phyloP scores from a whole-genome alignment of 2,888 invertebrate genomes.

The Mimachlamys varia region DNA sequence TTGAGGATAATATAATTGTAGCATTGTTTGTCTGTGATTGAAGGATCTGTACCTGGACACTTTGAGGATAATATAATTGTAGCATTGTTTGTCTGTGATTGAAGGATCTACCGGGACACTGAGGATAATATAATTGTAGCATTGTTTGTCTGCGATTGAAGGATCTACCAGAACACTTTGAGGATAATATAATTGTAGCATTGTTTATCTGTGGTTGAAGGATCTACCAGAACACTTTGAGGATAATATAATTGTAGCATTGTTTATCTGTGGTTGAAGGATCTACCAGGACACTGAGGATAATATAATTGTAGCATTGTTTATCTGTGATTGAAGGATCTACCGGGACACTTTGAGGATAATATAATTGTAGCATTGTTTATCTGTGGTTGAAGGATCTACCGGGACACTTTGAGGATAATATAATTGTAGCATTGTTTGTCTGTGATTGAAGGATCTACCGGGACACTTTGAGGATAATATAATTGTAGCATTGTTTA shows the following conservation, averaged over 20 bases:
- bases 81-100: slow-evolving; percentile 40
- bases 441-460: slow-evolving; percentile 86
- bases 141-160: slow-evolving; percentile 70
- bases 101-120: slow-evolving; percentile 96
- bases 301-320: no score
- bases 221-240: slow-evolving; percentile 99
- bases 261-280: slow-evolving; percentile 83
- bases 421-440: no score
- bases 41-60: slow-evolving; percentile 97
- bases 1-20: slow-evolving; percentile 99
- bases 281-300: slow-evolving; percentile 99
- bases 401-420: slow-evolving; percentile 99
- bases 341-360: slow-evolving; percentile 99
- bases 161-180: slow-evolving; percentile 99
- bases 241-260: no score
- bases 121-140: slow-evolving; percentile 99
- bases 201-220: slow-evolving; percentile 77
- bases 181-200: slow-evolving; percentile 99
- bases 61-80: slow-evolving; percentile 99
- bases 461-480: slow-evolving; percentile 99
- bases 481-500: no score
- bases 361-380: no score
- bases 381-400: slow-evolving; percentile 86
- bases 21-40: slow-evolving; percentile 37
- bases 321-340: slow-evolving; percentile 84